Evolutionary conservation across 2,113 vertebrate species (phyloP).

Genomic region (Clarias gariepinus): DNA sequence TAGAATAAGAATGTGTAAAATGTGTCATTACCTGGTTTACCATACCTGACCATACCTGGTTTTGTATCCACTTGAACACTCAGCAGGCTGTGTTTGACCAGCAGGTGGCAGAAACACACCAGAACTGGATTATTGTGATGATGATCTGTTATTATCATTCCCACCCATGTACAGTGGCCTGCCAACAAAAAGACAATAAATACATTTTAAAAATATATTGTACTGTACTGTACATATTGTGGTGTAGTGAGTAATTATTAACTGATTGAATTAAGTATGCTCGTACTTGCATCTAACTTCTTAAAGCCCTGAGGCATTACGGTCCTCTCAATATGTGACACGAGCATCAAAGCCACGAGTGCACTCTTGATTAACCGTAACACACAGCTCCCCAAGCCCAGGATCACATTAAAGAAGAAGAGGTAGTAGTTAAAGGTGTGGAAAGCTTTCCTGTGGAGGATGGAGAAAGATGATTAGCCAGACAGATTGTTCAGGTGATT

Average conservation of each 20-base stretch:
- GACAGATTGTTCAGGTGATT: background rate
- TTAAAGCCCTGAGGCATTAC: slow-evolving; percentile 88
- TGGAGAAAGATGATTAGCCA: background rate
- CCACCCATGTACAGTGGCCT: slow-evolving; percentile 85
- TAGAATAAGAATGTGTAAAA: background rate
- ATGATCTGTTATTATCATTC: slow-evolving; percentile 88
- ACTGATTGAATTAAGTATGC: background rate
- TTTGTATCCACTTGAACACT: slow-evolving; percentile 53
- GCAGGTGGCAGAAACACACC: slow-evolving; percentile 83
- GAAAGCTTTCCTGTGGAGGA: slow-evolving; percentile 75
- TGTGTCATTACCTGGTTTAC: slow-evolving; percentile 55
- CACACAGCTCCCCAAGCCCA: slow-evolving; percentile 82
- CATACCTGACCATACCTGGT: slow-evolving; percentile 53
- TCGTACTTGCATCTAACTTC: slow-evolving; percentile 77
- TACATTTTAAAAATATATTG: background rate
- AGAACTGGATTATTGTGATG: slow-evolving; percentile 85
- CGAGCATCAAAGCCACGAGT: slow-evolving; percentile 80
- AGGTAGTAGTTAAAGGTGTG: slow-evolving; percentile 92
- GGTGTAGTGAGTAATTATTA: background rate
- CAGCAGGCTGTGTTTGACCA: slow-evolving; percentile 63
- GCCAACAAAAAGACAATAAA: slow-evolving; percentile 4
- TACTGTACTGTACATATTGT: too few species aligned
- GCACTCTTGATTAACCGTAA: slow-evolving; percentile 73
- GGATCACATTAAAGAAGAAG: slow-evolving; percentile 88
- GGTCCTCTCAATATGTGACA: slow-evolving; percentile 83